Percentiles rank a stretch among this genome's conserved stretches.
These are phyloP conservation scores for Centropus unirufus DNA, from an alignment of 2,113 vertebrate genomes.

Conservation along the genomic window DNA sequence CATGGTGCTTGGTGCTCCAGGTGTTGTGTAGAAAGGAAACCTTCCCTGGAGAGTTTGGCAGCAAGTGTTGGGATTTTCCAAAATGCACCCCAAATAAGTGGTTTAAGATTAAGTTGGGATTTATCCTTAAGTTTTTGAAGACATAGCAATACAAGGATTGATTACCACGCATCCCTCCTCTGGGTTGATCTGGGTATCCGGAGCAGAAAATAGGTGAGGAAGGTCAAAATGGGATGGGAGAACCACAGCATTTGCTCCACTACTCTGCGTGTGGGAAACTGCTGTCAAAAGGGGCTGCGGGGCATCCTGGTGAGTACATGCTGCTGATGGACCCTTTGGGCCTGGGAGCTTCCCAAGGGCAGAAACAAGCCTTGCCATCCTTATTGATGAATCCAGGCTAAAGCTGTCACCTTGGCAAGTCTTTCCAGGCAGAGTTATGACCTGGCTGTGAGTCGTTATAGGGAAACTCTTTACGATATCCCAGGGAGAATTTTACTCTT, in stretches of 20 bases:
- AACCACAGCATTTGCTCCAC: neutral
- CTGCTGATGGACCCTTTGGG: neutral
- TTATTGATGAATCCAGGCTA: neutral
- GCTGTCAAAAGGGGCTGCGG: neutral
- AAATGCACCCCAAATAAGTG: neutral
- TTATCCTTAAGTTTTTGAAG: neutral
- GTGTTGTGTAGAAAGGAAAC: neutral
- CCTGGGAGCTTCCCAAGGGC: neutral
- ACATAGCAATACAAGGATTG: neutral
- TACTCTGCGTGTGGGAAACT: no score
- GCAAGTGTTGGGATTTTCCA: neutral
- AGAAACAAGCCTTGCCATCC: neutral
- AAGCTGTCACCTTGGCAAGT: neutral
- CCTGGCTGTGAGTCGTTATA: accelerated
- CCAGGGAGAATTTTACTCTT: neutral
- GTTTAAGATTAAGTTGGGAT: neutral
- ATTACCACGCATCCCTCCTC: neutral
- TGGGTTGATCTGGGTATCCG: neutral
- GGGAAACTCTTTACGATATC: neutral
- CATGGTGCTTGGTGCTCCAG: neutral
- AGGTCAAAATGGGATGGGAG: neutral
- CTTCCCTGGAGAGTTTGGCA: neutral
- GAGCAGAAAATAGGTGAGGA: neutral
- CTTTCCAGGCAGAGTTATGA: neutral
- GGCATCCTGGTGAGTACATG: neutral